Evolutionary conservation across 1,140 invertebrate genomes (phyloP).

Genomic region (Teleogryllus occipitalis): DNA sequence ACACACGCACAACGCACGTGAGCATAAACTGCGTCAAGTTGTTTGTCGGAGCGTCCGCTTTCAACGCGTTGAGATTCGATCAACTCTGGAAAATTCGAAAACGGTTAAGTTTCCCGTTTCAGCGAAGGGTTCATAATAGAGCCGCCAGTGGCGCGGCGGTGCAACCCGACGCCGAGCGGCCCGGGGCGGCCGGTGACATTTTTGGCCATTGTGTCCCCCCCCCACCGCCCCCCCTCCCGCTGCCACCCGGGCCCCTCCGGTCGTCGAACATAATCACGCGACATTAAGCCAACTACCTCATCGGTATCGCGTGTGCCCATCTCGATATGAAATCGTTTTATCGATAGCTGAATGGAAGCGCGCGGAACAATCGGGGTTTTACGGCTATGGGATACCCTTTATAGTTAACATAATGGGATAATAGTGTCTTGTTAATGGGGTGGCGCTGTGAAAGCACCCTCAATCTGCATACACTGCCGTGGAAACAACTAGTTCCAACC

Average conservation of each 20-base stretch:
- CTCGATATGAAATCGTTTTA: background rate
- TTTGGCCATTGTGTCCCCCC: background rate
- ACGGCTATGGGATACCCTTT: background rate
- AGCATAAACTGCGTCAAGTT: no score
- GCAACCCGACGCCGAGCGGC: no score
- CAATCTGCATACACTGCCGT: background rate
- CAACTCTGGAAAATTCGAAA: no score
- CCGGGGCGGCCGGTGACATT: background rate
- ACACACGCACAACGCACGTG: no score
- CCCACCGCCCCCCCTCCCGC: background rate
- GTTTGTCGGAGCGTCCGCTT: no score
- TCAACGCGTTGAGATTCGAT: no score
- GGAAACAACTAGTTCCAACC: background rate
- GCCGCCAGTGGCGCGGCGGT: background rate
- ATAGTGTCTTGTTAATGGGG: background rate
- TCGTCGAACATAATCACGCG: background rate
- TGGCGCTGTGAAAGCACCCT: background rate
- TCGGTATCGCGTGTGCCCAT: background rate
- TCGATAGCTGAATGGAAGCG: background rate
- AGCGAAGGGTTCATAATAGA: no score
- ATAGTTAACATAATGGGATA: slow-evolving; percentile 5
- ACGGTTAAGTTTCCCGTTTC: no score
- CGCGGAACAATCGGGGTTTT: background rate
- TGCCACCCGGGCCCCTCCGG: no score
- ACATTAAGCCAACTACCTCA: background rate